Percentiles rank a stretch among this genome's conserved stretches.
Conservation (phyloP, 2,888 invertebrate species). For the Monochamus alternatus region DNA sequence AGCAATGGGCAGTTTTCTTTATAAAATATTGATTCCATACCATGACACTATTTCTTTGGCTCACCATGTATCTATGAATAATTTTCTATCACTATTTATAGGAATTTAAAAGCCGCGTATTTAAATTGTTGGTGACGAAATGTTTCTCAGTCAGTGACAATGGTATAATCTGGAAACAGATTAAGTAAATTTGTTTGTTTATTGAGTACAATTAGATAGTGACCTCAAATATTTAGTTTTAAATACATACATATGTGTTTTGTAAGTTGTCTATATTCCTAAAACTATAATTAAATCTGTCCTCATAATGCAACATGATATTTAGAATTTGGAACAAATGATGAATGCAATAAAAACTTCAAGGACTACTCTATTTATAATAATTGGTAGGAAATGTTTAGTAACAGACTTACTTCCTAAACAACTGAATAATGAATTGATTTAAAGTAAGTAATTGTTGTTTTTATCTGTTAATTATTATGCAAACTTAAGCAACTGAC, state of each 20-base stretch:
- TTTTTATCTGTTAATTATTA: not conserved
- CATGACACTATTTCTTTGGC: too few relatives aligned
- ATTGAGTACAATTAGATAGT: not conserved
- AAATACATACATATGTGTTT: not conserved
- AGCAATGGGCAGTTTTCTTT: too few relatives aligned
- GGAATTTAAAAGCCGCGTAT: too few relatives aligned
- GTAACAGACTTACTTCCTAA: not conserved
- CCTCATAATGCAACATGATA: constrained; percentile 14
- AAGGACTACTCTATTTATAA: constrained; percentile 61
- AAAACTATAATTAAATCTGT: constrained; percentile 15
- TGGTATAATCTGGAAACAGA: too few relatives aligned
- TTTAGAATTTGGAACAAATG: constrained; percentile 6
- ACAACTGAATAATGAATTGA: constrained; percentile 40
- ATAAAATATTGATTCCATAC: too few relatives aligned
- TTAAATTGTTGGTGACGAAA: too few relatives aligned
- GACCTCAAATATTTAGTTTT: not conserved
- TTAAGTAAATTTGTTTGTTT: not conserved
- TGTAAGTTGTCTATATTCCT: constrained; percentile 18
- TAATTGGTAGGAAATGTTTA: constrained; percentile 31
- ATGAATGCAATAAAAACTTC: constrained; percentile 46
- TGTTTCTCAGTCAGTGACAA: too few relatives aligned
- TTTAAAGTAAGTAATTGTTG: constrained; percentile 17
- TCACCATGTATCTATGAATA: too few relatives aligned
- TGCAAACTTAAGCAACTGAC: not conserved
- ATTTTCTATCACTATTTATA: too few relatives aligned